Percentiles rank a stretch among this genome's conserved stretches.
Evolutionary conservation across 2,113 vertebrate genomes (phyloP).

Genomic region (Pan troglodytes): NHGRI_mPanTro3-v2.1_pri NC_072398.2:221811001-221811500

Average conservation of each 20-base stretch:
- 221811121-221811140: background rate
- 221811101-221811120: conserved; percentile 94
- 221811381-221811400: background rate
- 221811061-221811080: conserved; percentile 95
- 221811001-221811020: conserved; percentile 98
- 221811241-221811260: background rate
- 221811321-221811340: background rate
- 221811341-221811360: background rate
- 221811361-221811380: background rate
- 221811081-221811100: conserved; percentile 99
- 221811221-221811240: background rate
- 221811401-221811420: background rate
- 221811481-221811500: background rate
- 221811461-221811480: background rate
- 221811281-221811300: background rate
- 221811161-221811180: background rate
- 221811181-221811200: background rate
- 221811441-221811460: background rate
- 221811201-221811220: background rate
- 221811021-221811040: conserved; percentile 97
- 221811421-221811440: background rate
- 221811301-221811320: background rate
- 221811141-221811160: fast-evolving
- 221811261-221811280: fast-evolving
- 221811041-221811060: conserved; percentile 97